phyloP scores from a whole-genome alignment of 2,888 invertebrate species.

The Antheraea yamamai region DNA sequence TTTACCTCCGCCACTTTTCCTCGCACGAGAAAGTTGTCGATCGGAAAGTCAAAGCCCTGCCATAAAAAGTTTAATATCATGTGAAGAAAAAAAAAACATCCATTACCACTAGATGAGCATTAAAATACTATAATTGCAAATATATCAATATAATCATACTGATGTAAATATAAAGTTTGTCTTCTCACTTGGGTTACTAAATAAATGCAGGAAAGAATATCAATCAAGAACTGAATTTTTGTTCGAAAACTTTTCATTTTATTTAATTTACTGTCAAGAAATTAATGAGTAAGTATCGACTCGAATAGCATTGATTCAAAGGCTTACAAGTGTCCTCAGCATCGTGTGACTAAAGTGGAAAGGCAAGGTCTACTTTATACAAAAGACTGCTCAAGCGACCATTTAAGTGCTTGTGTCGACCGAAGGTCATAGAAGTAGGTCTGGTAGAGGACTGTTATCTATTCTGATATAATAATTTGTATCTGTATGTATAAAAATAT shows the following conservation, averaged over 20 bases:
- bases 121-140: too few relatives aligned
- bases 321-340: conserved; percentile 28
- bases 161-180: neutral
- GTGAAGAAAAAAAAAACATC: too few relatives aligned
- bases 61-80: too few relatives aligned
- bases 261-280: neutral
- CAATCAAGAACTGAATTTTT: neutral
- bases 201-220: too few relatives aligned
- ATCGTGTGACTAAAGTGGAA: conserved; percentile 33
- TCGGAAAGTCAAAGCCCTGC: too few relatives aligned
- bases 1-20: too few relatives aligned
- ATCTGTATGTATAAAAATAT: neutral
- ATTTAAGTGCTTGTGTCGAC: conserved; percentile 44
- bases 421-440: conserved; percentile 38
- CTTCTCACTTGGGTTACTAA: neutral
- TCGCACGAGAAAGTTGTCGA: too few relatives aligned
- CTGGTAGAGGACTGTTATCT: conserved; percentile 34
- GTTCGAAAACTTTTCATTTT: neutral
- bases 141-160: too few relatives aligned
- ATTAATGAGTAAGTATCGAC: neutral
- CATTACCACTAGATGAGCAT: too few relatives aligned
- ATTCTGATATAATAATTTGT: conserved; percentile 14
- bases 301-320: conserved; percentile 7
- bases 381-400: conserved; percentile 45
- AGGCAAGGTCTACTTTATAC: conserved; percentile 42